Evolutionary conservation across 2,797 vertebrate species (phyloP).

Genomic region (Coccyzus lansbergi): DNA sequence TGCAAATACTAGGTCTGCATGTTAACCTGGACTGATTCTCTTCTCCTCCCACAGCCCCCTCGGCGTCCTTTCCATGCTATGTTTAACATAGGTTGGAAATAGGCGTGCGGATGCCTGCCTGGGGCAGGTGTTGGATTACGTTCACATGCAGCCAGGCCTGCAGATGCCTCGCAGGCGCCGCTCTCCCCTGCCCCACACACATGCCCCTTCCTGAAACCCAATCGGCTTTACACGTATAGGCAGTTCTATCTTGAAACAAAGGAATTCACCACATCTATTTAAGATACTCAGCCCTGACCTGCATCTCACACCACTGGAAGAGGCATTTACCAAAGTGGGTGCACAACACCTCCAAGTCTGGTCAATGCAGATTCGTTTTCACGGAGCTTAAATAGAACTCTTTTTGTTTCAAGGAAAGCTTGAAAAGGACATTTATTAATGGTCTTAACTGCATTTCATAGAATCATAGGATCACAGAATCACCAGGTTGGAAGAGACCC

Average conservation of each 20-base stretch:
- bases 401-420: neutral
- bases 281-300: fast-evolving
- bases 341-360: neutral
- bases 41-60: neutral
- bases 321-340: fast-evolving
- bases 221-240: neutral
- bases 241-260: neutral
- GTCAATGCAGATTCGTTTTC: neutral
- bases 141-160: fast-evolving
- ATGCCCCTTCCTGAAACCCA: neutral
- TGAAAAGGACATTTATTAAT: neutral
- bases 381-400: neutral
- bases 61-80: neutral
- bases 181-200: neutral
- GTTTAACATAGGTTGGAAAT: neutral
- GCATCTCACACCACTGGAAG: fast-evolving
- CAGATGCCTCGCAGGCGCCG: neutral
- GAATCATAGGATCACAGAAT: no score
- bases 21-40: neutral
- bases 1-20: neutral
- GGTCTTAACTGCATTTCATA: neutral
- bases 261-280: neutral
- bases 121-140: neutral
- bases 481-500: no score
- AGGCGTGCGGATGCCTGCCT: neutral